Conservation (phyloP, 2,113 vertebrate genomes). For the Vulpes ferrilata region DNA sequence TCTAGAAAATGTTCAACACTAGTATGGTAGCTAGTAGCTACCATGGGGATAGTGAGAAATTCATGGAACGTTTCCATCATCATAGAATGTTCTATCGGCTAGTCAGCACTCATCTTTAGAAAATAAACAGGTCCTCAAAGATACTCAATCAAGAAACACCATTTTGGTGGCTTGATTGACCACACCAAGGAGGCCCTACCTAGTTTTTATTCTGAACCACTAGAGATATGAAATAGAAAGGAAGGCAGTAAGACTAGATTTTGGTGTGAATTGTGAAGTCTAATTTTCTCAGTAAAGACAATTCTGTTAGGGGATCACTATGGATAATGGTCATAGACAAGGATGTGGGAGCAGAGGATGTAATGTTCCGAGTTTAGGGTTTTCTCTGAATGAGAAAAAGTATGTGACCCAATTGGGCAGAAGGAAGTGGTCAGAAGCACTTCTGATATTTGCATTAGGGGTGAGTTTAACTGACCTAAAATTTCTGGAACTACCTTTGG, state of each 20-base stretch:
- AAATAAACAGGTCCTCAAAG: not conserved
- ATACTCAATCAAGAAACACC: not conserved
- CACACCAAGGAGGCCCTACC: not conserved
- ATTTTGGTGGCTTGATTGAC: not conserved
- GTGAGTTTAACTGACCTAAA: not conserved
- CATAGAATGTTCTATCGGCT: not conserved
- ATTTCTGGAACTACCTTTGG: slow-evolving; percentile 47
- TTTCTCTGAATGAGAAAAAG: not conserved
- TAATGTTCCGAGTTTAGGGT: not conserved
- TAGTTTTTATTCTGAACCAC: slow-evolving; percentile 35
- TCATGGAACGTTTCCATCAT: not conserved
- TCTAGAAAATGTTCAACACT: not conserved
- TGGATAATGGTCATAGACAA: not conserved
- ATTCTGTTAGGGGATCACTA: not conserved
- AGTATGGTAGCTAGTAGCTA: not conserved
- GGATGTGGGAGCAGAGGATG: not conserved
- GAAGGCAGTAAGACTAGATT: not conserved
- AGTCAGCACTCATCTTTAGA: not conserved
- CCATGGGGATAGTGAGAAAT: not conserved
- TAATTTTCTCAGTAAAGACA: slow-evolving; percentile 22
- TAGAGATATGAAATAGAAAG: slow-evolving; percentile 19
- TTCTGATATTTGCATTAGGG: not conserved
- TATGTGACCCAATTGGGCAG: not conserved
- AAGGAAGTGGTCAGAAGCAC: not conserved
- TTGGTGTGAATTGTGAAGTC: not conserved